Evolutionary conservation across 2,888 invertebrate genomes (phyloP).

Genomic region (Plebejus argus): DNA sequence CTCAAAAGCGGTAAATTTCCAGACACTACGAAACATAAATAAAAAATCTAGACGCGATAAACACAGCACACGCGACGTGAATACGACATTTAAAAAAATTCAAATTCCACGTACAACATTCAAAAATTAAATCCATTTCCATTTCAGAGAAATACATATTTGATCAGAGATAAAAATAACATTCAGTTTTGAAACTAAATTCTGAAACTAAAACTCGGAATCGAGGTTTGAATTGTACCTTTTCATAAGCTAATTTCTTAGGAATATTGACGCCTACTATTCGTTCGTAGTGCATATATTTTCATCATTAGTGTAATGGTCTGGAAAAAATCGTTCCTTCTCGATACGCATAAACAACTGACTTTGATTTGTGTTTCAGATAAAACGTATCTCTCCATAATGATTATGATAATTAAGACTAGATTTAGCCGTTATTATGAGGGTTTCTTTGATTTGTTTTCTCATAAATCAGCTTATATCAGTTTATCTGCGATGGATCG

Average conservation of each 20-base stretch:
- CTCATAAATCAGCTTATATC: neutral
- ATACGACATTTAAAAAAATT: neutral
- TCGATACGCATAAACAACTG: neutral
- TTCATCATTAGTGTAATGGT: constrained; percentile 10
- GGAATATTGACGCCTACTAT: neutral
- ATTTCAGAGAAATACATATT: constrained; percentile 15
- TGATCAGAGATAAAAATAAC: constrained; percentile 14
- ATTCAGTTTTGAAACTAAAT: neutral
- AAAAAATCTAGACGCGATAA: neutral
- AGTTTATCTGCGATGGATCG: no score
- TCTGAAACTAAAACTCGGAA: neutral
- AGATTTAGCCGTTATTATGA: neutral
- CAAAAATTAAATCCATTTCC: neutral
- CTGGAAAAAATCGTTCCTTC: constrained; percentile 10
- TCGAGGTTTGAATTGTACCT: neutral
- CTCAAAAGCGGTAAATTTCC: no score
- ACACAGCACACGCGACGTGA: neutral
- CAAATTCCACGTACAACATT: neutral
- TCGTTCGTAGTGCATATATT: neutral
- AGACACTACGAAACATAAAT: no score
- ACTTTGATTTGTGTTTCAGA: neutral
- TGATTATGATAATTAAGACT: neutral
- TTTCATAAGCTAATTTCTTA: neutral
- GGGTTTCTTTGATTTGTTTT: neutral
- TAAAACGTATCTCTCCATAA: neutral